These are phyloP conservation scores for Elmis aenea DNA, from an alignment of 2,888 invertebrate genomes.

Conservation along the genomic window DNA sequence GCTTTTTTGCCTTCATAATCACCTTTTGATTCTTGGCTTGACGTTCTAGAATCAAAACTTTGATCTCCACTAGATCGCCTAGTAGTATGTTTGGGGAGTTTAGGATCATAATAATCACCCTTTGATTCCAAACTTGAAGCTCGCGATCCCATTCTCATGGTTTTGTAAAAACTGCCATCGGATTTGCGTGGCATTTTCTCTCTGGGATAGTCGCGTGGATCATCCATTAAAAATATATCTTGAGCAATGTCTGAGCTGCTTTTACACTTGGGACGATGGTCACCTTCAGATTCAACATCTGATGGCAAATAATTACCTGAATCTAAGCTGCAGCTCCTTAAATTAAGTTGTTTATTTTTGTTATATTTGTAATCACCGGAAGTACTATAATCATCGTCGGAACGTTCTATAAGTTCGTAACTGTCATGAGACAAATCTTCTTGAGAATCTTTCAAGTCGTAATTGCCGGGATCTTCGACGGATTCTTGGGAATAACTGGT, in stretches of 20 bases:
- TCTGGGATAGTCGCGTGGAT: conserved; percentile 67
- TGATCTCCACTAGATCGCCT: conserved; percentile 46
- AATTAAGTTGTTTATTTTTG: conserved; percentile 38
- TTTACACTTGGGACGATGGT: conserved; percentile 56
- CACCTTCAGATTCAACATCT: conserved; percentile 62
- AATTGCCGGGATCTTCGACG: conserved; percentile 59
- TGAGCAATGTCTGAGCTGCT: conserved; percentile 66
- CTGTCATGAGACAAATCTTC: conserved; percentile 86
- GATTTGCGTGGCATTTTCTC: conserved; percentile 69
- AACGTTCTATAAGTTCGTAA: conserved; percentile 77
- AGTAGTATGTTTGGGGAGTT: conserved; percentile 49
- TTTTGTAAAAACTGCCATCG: conserved; percentile 68
- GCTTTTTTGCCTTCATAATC: conserved; percentile 45
- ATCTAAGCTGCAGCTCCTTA: conserved; percentile 67
- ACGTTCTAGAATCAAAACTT: conserved; percentile 53
- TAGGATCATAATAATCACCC: conserved; percentile 64
- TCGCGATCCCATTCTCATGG: conserved; percentile 61
- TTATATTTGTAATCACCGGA: conserved; percentile 40
- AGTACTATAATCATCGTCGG: conserved; percentile 57
- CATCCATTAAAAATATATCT: conserved; percentile 74
- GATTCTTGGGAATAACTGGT: conserved; percentile 61
- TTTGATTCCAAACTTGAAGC: conserved; percentile 67
- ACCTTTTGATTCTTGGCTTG: conserved; percentile 63
- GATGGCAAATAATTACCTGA: conserved; percentile 74
- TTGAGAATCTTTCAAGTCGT: conserved; percentile 66